phyloP scores from a whole-genome alignment of 1,140 invertebrate genomes.

The Dreissena polymorpha region DNA sequence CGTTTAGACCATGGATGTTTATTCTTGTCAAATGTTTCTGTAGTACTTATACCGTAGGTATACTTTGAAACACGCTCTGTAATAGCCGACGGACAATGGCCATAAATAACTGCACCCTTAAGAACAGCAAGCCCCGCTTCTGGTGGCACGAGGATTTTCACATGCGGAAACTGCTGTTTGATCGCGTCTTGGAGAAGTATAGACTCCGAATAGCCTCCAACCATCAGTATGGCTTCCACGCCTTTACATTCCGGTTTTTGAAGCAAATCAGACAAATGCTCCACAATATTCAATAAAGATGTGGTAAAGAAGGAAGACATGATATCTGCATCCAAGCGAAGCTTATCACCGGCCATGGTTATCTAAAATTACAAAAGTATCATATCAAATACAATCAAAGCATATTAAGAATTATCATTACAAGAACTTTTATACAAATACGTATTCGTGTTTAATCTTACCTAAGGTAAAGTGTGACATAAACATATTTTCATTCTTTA shows the following conservation, averaged over 20 bases:
- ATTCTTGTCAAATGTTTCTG: background rate
- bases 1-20: background rate
- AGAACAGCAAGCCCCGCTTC: slow-evolving; percentile 9
- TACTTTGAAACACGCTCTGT: background rate
- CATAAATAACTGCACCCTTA: slow-evolving; percentile 31
- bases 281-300: background rate
- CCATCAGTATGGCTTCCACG: slow-evolving; percentile 9
- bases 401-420: too few species aligned
- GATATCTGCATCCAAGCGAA: background rate
- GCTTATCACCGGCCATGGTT: background rate
- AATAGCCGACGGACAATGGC: slow-evolving; percentile 1
- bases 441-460: too few species aligned
- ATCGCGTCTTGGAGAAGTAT: background rate
- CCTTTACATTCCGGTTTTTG: slow-evolving; percentile 2
- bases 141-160: background rate
- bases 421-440: too few species aligned
- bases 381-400: background rate
- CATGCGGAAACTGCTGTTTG: background rate
- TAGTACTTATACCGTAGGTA: slow-evolving; percentile 1
- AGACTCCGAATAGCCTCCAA: slow-evolving; percentile 28
- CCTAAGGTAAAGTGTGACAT: too few species aligned
- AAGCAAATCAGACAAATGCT: background rate
- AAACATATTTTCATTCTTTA: too few species aligned
- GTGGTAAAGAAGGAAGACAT: background rate
- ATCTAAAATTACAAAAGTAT: background rate